A percentile compares a stretch with the other conserved stretches of the same genome.
Conservation (phyloP, 2,888 invertebrate genomes). For the Hedychridium roseum region DNA sequence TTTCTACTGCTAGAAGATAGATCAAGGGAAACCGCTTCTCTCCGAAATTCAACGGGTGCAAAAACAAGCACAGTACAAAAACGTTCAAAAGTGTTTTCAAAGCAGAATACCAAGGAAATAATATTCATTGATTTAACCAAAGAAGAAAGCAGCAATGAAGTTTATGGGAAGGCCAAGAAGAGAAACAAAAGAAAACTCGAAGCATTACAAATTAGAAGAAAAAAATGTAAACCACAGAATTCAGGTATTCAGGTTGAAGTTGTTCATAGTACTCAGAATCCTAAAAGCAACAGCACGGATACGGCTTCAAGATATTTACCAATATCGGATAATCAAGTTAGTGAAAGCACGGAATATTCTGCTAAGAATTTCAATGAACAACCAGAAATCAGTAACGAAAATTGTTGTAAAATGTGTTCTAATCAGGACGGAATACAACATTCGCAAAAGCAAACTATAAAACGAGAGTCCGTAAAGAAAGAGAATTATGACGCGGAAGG, state of each 20-base stretch:
- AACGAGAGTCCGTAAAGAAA: slow-evolving; percentile 26
- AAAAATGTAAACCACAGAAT: slow-evolving; percentile 24
- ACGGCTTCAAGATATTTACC: slow-evolving; percentile 18
- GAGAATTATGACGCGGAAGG: no score
- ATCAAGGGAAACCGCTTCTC: no score
- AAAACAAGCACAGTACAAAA: slow-evolving; percentile 16
- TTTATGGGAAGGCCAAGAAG: slow-evolving; percentile 22
- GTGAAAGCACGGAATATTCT: slow-evolving; percentile 28
- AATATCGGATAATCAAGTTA: slow-evolving; percentile 34
- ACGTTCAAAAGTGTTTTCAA: slow-evolving; percentile 18
- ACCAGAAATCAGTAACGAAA: slow-evolving; percentile 13
- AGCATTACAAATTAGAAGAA: slow-evolving; percentile 34
- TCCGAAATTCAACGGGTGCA: slow-evolving; percentile 6
- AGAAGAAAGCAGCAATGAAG: slow-evolving; percentile 17
- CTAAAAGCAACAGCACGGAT: slow-evolving; percentile 14
- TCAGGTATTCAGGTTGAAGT: no score
- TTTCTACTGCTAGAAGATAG: slow-evolving; percentile 43
- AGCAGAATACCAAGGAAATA: slow-evolving; percentile 34
- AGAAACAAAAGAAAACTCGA: slow-evolving; percentile 30
- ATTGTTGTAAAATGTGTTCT: slow-evolving; percentile 15
- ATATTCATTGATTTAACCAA: slow-evolving; percentile 47
- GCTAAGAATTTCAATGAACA: slow-evolving; percentile 9
- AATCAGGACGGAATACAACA: slow-evolving; percentile 21
- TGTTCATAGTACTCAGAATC: slow-evolving; percentile 39
- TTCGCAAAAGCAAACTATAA: slow-evolving; percentile 27